Evolutionary conservation across 2,797 vertebrate genomes (phyloP), one percentile per base, ranked within the genome.

Genomic region (Bryconaethiops microstoma): DNA sequence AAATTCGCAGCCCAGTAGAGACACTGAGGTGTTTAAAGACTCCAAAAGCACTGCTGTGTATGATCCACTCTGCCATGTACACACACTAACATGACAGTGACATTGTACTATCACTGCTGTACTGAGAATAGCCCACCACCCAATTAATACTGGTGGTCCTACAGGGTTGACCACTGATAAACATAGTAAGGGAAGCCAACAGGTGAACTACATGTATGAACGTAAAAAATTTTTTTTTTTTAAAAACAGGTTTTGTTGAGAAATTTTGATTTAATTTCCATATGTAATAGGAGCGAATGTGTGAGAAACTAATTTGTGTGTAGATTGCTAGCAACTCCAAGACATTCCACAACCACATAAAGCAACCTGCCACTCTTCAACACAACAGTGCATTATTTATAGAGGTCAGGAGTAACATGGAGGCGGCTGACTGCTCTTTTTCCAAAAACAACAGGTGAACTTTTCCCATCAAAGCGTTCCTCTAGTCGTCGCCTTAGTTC

Each of bases 331-430:
- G 19, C 52, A 73, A 16, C 50, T 73, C 29, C 1, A 9, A 55
- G 17, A 57, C 16, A n/a, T n/a, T n/a, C 17, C 50, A 52, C 25
- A 35, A 52, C 48, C 48, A 52, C 48, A 52, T 52, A 52, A 52
- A 54, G 68, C 45, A 68, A 45, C 65, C 65, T 42, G 65, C 45
- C 19, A 45, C 65, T 21, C 21, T 68, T 68, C 29, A 76, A 4
- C 54, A 54, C 35, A 54, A 81, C 7, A 45, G 57, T 77, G 29
- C 21, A 59, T 72, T 73, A 73, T 62, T 45, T 72, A 55, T 64
- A 23, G 4, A 72, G n/a, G 67, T 52, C 67, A 77, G 42, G 1
- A 60, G 52, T 21, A 57, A 21, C 12, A 59, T 19, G 45, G 29
- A 50, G 8, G 40, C 42, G 40, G 39, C 29, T 57, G 59, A 74